Percentiles rank a stretch among this genome's conserved stretches.
Evolutionary conservation across 1,140 invertebrate genomes (phyloP).

Genomic region (Polyergus mexicanus): DNA sequence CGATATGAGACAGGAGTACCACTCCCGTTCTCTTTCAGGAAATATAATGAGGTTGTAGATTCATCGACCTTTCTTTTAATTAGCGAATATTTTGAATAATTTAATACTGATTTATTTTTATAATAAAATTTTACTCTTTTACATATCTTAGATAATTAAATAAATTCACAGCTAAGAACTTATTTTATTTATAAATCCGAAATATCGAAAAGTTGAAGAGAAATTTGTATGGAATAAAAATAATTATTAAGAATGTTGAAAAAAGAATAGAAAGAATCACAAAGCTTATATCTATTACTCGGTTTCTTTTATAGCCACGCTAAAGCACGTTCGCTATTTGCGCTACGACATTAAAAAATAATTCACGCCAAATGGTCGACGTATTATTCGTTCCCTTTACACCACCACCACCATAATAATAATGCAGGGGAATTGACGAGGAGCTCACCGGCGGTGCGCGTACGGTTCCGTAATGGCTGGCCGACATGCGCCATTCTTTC

Average conservation of each 20-base stretch:
- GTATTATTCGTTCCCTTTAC: conserved; percentile 55
- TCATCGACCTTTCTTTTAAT: not conserved
- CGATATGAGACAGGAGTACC: conserved; percentile 1
- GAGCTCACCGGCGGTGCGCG: not conserved
- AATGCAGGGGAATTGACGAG: conserved; percentile 38
- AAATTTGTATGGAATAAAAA: not conserved
- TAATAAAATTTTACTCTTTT: not conserved
- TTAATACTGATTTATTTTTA: not conserved
- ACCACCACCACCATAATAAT: conserved; percentile 46
- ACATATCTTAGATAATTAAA: not conserved
- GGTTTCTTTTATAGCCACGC: conserved; percentile 43
- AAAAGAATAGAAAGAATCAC: not conserved
- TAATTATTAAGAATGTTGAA: not conserved
- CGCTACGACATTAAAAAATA: conserved; percentile 53
- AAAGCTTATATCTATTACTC: conserved; percentile 14
- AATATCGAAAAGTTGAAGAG: not conserved
- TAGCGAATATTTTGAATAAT: not conserved
- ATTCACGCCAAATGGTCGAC: conserved; percentile 43
- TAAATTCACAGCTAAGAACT: not conserved
- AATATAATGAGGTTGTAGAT: conserved; percentile 1
- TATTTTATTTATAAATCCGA: not conserved
- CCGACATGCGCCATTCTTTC: conserved; percentile 56
- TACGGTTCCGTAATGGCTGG: conserved; percentile 29
- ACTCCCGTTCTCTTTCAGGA: not conserved
- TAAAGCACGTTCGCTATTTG: conserved; percentile 35